phyloP scores from a whole-genome alignment of 2,797 vertebrate species.

The Xiphorhynchus erythropygius region DNA sequence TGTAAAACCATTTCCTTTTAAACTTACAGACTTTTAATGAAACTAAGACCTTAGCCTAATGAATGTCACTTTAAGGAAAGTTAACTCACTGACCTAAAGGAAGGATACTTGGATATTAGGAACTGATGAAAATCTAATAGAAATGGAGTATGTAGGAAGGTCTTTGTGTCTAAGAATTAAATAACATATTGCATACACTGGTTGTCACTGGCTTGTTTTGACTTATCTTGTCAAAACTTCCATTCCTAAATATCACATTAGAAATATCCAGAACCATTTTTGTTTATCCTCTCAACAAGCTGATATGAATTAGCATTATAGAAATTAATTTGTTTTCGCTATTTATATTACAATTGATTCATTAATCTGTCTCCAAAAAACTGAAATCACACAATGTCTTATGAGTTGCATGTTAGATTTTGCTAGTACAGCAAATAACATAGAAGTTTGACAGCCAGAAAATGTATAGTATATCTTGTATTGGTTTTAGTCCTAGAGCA shows the following conservation, averaged over 20 bases:
- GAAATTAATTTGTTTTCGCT: not conserved
- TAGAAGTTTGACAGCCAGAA: not conserved
- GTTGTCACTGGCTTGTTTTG: not conserved
- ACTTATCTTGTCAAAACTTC: not conserved
- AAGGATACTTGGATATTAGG: not conserved
- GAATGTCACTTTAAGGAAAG: not conserved
- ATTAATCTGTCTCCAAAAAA: not conserved
- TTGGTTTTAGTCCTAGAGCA: not conserved
- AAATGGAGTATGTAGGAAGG: not conserved
- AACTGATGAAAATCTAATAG: not conserved
- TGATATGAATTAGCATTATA: not conserved
- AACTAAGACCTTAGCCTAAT: not conserved
- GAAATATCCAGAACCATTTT: not conserved
- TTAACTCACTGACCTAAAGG: not conserved
- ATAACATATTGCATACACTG: not conserved
- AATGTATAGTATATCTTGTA: not conserved
- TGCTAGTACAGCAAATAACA: not conserved
- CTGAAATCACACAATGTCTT: not conserved
- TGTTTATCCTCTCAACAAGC: not conserved
- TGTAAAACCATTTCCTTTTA: not conserved
- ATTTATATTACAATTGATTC: not conserved
- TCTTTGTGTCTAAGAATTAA: not conserved
- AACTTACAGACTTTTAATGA: not conserved
- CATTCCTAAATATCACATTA: not conserved
- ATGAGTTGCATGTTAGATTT: not conserved